These are phyloP conservation scores for Pseudotriccus pelzelni DNA, from an alignment of 2,797 vertebrate genomes.

Conservation along the genomic window DNA sequence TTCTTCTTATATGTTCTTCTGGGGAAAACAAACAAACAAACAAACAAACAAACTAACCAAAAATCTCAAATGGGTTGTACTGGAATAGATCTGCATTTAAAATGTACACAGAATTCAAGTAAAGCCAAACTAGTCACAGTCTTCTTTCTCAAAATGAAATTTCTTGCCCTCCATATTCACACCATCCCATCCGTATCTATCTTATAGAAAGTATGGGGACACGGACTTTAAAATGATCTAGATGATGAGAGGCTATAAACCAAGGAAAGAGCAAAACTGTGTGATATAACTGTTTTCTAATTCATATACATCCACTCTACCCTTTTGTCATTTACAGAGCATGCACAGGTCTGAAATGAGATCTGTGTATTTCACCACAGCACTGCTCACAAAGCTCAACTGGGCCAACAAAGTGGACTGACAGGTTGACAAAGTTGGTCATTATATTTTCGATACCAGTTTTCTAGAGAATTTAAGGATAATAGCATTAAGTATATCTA, in stretches of 20 bases:
- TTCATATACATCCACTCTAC: background rate
- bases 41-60: background rate
- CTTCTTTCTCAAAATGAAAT: background rate
- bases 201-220: background rate
- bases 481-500: background rate
- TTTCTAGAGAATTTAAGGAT: background rate
- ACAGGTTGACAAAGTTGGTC: background rate
- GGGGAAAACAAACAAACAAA: background rate
- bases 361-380: background rate
- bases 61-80: background rate
- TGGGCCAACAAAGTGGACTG: background rate
- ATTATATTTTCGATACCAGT: background rate
- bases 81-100: background rate
- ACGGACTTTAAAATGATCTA: background rate
- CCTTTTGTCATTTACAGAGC: background rate
- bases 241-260: background rate
- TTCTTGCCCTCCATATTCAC: background rate
- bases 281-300: background rate
- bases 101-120: rapidly evolving
- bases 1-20: background rate
- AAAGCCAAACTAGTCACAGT: background rate
- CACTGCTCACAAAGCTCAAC: background rate
- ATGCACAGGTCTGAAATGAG: background rate
- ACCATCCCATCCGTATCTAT: background rate
- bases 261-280: background rate